Conservation (phyloP, 2,797 vertebrate genomes). For the Pseudocheirus occidentalis region DNA sequence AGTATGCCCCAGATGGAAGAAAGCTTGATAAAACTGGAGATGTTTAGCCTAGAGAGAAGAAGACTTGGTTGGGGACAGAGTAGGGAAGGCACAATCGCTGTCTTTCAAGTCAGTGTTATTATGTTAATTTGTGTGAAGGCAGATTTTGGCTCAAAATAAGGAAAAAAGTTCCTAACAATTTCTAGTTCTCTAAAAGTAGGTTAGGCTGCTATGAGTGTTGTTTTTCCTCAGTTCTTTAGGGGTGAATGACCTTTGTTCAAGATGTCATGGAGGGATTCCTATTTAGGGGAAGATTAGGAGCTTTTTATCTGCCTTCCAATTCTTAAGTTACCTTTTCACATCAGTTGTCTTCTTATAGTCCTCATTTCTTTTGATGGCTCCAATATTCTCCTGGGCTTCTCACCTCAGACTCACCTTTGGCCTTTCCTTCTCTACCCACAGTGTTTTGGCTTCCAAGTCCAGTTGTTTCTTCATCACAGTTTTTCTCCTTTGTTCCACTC, state of each 20-base stretch:
- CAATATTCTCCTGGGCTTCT: not conserved
- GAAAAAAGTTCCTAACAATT: not conserved
- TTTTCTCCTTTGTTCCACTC: not conserved
- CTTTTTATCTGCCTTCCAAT: not conserved
- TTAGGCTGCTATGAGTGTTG: not conserved
- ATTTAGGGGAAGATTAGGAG: not conserved
- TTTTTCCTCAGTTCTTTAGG: not conserved
- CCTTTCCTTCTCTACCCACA: not conserved
- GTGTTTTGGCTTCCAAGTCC: not conserved
- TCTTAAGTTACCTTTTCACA: not conserved
- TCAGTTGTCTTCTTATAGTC: not conserved
- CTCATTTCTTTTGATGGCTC: not conserved
- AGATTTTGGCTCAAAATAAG: not conserved
- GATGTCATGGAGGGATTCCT: not conserved
- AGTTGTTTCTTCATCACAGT: not conserved
- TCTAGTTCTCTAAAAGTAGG: not conserved
- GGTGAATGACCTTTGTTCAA: not conserved
- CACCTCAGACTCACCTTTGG: not conserved
- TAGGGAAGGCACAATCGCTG: not conserved
- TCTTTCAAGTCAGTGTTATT: not conserved
- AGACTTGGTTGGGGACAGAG: not conserved
- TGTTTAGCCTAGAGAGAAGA: not conserved
- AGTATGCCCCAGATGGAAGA: not conserved
- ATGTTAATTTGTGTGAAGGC: not conserved
- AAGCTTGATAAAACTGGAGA: not conserved